Conservation (phyloP, 2,113 vertebrate genomes). For the Mormyrus iriodes region DNA sequence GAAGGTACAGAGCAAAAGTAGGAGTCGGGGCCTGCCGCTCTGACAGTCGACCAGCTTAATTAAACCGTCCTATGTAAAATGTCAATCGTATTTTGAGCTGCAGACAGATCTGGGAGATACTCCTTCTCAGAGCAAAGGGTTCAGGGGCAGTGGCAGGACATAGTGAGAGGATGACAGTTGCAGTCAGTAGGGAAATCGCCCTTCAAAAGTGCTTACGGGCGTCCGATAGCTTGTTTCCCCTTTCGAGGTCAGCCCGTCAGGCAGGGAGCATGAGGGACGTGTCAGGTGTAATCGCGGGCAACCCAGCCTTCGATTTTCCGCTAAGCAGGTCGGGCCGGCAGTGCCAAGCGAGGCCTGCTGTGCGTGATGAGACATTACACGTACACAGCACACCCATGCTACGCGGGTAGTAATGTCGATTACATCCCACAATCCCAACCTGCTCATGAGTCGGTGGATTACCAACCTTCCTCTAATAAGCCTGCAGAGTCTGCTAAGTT, state of each 20-base stretch:
- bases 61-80: not conserved
- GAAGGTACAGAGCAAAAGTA: not conserved
- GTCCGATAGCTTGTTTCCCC: not conserved
- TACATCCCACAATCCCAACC: not conserved
- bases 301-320: not conserved
- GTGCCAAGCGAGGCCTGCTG: not conserved
- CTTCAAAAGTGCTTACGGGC: constrained; percentile 18
- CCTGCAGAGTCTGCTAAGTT: not conserved
- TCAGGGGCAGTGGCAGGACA: not conserved
- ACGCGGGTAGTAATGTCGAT: not conserved
- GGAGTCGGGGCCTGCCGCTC: too few relatives aligned
- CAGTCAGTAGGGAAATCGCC: not conserved
- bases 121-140: not conserved
- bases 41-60: not conserved
- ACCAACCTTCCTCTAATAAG: not conserved
- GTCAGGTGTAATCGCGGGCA: not conserved
- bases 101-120: not conserved
- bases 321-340: not conserved
- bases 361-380: not conserved
- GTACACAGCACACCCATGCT: not conserved
- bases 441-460: not conserved
- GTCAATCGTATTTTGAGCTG: not conserved
- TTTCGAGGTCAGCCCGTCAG: not conserved
- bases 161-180: not conserved
- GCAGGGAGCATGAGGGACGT: not conserved